A percentile compares a stretch with the other conserved stretches of the same genome.
Evolutionary conservation across 2,888 invertebrate species (phyloP).

Genomic region (Trachelus tabidus): DNA sequence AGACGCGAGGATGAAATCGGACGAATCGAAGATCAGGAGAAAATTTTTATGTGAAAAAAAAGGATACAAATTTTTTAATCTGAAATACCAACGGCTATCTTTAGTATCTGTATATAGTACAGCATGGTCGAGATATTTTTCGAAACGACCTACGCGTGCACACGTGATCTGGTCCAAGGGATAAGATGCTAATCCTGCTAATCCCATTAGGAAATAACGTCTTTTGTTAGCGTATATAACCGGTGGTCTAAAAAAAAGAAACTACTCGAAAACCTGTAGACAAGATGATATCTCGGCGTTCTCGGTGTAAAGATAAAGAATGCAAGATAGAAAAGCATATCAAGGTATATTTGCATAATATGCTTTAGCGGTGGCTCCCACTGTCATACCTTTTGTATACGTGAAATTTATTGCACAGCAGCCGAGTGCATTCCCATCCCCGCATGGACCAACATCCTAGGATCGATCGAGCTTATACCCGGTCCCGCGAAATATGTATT

Average conservation of each 20-base stretch:
- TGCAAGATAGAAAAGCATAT: neutral
- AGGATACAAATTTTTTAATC: no score
- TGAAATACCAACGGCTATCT: no score
- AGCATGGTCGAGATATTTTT: neutral
- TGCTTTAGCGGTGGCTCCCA: neutral
- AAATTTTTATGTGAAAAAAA: no score
- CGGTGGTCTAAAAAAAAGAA: slow-evolving; percentile 40
- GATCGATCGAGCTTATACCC: no score
- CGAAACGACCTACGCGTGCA: neutral
- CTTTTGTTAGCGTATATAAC: slow-evolving; percentile 27
- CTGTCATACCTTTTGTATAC: no score
- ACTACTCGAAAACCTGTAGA: slow-evolving; percentile 41
- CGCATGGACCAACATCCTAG: no score
- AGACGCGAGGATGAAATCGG: no score
- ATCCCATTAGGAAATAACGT: slow-evolving; percentile 51
- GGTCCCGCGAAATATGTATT: no score
- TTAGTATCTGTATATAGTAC: neutral
- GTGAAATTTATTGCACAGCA: no score
- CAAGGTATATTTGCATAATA: slow-evolving; percentile 1
- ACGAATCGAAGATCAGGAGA: no score
- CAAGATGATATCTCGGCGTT: slow-evolving; percentile 20
- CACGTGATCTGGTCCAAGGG: neutral
- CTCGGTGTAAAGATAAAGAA: slow-evolving; percentile 2
- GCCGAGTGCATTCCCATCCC: no score
- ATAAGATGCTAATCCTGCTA: slow-evolving; percentile 46